phyloP scores from a whole-genome alignment of 2,797 vertebrate genomes.

The Nasua narica region DNA sequence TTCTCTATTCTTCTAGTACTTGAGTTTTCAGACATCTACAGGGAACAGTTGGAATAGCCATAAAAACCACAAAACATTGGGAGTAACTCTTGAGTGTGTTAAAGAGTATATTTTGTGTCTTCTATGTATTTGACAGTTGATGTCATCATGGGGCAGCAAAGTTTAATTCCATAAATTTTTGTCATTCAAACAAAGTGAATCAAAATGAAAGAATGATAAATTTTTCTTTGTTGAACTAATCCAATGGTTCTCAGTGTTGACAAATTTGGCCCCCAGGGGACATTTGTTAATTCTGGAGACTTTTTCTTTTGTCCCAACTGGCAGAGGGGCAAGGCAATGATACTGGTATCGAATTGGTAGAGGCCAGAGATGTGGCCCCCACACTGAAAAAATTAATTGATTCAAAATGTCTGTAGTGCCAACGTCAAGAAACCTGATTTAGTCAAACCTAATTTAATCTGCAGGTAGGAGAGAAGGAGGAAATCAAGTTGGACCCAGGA shows the following conservation, averaged over 20 bases:
- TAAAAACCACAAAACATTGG: neutral
- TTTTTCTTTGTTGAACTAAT: neutral
- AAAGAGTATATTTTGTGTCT: neutral
- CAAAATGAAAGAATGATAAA: neutral
- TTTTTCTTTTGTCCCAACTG: neutral
- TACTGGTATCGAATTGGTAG: neutral
- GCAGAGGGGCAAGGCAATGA: fast-evolving
- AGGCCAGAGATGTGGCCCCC: neutral
- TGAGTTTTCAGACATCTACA: neutral
- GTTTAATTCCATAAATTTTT: neutral
- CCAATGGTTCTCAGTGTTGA: neutral
- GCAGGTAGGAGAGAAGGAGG: neutral
- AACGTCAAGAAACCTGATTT: neutral
- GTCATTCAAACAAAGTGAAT: neutral
- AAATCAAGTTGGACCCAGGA: neutral
- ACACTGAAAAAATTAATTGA: neutral
- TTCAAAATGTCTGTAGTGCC: neutral
- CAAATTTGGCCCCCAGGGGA: neutral
- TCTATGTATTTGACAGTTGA: neutral
- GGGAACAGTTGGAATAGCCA: neutral
- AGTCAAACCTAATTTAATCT: neutral
- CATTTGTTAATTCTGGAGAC: neutral
- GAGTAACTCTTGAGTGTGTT: neutral
- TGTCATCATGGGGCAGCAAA: neutral
- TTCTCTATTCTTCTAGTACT: neutral